These are phyloP conservation scores for Sclerurus mexicanus DNA, from an alignment of 2,113 vertebrate genomes.

Conservation along the genomic window DNA sequence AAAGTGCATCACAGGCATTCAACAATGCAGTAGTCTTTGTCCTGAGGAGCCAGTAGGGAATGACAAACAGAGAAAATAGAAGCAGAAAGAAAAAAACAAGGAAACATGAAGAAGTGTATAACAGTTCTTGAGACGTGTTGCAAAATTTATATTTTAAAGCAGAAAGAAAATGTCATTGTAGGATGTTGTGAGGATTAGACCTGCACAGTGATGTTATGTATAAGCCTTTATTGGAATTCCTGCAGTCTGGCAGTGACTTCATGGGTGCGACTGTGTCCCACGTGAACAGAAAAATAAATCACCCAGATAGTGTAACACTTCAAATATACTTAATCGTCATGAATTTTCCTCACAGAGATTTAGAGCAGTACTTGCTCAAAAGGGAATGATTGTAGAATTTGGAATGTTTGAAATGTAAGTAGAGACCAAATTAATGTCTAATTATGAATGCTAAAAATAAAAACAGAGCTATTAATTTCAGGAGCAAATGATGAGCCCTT, in stretches of 20 bases:
- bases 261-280: not conserved
- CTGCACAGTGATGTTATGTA: not conserved
- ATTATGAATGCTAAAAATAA: slow-evolving; percentile 62
- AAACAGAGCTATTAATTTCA: slow-evolving; percentile 54
- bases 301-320: not conserved
- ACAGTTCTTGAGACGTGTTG: not conserved
- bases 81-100: not conserved
- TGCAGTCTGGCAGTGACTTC: not conserved
- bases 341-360: not conserved
- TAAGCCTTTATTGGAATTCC: not conserved
- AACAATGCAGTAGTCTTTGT: not conserved
- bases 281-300: not conserved
- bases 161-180: not conserved
- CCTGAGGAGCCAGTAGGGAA: not conserved
- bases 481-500: slow-evolving; percentile 13
- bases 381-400: slow-evolving; percentile 6
- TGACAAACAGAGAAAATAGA: not conserved
- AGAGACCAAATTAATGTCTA: slow-evolving; percentile 44
- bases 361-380: slow-evolving; percentile 4
- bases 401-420: slow-evolving; percentile 39
- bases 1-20: not conserved
- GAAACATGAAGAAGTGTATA: not conserved
- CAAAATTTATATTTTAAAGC: not conserved
- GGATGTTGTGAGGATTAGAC: not conserved
- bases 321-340: not conserved